Evolutionary conservation across 2,888 invertebrate species (phyloP).

Genomic region (Lobophora halterata): DNA sequence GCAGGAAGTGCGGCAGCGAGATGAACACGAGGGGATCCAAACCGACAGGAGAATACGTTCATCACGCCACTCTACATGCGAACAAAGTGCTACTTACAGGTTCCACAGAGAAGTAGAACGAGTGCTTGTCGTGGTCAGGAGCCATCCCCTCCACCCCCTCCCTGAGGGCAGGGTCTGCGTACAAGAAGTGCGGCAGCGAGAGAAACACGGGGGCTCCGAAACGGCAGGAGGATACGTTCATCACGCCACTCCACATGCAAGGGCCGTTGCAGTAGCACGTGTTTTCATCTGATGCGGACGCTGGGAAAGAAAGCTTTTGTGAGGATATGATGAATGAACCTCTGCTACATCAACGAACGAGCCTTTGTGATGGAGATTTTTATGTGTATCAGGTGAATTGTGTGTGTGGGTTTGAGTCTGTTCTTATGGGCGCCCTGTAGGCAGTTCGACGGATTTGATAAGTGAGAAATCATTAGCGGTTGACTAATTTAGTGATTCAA

Average conservation of each 20-base stretch:
- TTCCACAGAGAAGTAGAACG: conserved; percentile 88
- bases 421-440: no score
- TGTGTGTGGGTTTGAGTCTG: no score
- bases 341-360: no score
- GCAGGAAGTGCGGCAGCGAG: conserved; percentile 91
- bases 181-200: conserved; percentile 91
- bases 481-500: background rate
- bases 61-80: conserved; percentile 87
- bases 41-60: conserved; percentile 88
- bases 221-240: conserved; percentile 89
- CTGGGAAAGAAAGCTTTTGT: conserved; percentile 59
- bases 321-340: no score
- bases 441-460: no score
- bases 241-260: conserved; percentile 86
- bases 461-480: no score
- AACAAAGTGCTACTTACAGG: conserved; percentile 81
- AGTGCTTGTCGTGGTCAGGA: conserved; percentile 85
- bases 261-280: conserved; percentile 87
- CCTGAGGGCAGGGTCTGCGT: conserved; percentile 85
- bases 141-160: conserved; percentile 84
- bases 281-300: conserved; percentile 81
- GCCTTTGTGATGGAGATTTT: no score
- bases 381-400: no score
- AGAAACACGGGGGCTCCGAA: conserved; percentile 91
- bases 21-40: conserved; percentile 90